Conservation (phyloP, 2,797 vertebrate species). For the Scomberomorus guttatus region DNA sequence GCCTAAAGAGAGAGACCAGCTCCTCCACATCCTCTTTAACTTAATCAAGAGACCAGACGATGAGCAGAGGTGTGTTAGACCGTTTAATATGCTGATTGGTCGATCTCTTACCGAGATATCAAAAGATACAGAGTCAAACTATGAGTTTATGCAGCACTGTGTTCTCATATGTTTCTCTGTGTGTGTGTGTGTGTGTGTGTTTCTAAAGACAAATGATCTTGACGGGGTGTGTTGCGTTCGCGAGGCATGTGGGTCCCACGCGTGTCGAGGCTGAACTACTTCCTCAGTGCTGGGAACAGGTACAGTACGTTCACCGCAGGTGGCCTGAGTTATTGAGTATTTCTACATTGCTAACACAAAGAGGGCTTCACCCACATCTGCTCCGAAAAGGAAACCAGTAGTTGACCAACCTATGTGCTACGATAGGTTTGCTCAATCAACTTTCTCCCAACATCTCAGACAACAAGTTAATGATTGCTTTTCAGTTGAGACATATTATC, state of each 20-base stretch:
- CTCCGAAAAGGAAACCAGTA: background rate
- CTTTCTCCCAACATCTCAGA: background rate
- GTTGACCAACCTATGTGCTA: background rate
- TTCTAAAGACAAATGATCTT: constrained; percentile 96
- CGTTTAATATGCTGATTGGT: background rate
- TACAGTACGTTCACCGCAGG: constrained; percentile 64
- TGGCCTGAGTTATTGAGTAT: constrained; percentile 16
- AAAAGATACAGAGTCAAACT: background rate
- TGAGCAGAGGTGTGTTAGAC: constrained; percentile 91
- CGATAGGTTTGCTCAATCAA: background rate
- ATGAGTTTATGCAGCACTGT: background rate
- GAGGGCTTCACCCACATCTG: background rate
- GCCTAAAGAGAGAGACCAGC: constrained; percentile 98
- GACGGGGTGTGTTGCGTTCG: constrained; percentile 98
- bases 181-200: constrained; percentile 49
- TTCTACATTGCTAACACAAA: background rate
- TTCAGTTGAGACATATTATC: background rate
- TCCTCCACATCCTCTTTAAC: constrained; percentile 99
- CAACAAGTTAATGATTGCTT: background rate
- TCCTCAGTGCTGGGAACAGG: constrained; percentile 99
- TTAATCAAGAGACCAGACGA: constrained; percentile 98
- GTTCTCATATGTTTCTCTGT: constrained; percentile 36
- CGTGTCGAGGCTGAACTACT: constrained; percentile 98
- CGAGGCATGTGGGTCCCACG: constrained; percentile 96
- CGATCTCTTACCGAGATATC: fast-evolving